Evolutionary conservation across 2,113 vertebrate species (phyloP).

Genomic region (Sylvietta virens): DNA sequence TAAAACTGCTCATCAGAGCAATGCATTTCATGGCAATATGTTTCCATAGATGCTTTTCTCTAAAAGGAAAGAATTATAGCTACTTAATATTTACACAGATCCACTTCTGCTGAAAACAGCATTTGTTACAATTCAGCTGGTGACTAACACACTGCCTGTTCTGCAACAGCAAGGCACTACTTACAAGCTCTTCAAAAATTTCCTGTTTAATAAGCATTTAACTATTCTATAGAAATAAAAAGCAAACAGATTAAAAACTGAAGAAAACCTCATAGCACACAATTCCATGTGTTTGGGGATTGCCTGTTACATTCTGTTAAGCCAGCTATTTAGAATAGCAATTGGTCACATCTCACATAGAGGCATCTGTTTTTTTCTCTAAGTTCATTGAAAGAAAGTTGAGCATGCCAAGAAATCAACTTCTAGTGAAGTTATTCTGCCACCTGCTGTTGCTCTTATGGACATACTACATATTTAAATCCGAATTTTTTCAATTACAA

Average conservation of each 20-base stretch:
- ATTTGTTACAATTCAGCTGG: background rate
- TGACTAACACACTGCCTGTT: background rate
- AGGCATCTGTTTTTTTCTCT: constrained; percentile 28
- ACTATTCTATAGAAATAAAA: background rate
- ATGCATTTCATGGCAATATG: background rate
- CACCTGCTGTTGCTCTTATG: constrained; percentile 67
- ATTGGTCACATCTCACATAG: constrained; percentile 12
- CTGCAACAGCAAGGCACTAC: background rate
- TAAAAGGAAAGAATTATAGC: background rate
- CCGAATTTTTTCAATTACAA: background rate
- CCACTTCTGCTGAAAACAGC: background rate
- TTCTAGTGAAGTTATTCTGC: constrained; percentile 70
- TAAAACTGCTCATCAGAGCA: background rate
- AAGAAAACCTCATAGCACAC: constrained; percentile 32
- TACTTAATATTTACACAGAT: background rate
- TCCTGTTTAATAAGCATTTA: background rate
- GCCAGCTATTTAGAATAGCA: constrained; percentile 38
- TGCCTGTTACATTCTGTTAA: constrained; percentile 42
- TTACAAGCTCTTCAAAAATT: background rate
- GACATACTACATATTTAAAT: background rate
- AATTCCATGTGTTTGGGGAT: constrained; percentile 35
- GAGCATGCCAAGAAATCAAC: background rate
- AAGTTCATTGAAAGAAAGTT: background rate
- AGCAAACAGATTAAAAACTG: background rate
- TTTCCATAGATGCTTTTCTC: background rate